A percentile compares a stretch with the other conserved stretches of the same genome.
Conservation (phyloP, 2,113 vertebrate genomes). For the Lota lota region DNA sequence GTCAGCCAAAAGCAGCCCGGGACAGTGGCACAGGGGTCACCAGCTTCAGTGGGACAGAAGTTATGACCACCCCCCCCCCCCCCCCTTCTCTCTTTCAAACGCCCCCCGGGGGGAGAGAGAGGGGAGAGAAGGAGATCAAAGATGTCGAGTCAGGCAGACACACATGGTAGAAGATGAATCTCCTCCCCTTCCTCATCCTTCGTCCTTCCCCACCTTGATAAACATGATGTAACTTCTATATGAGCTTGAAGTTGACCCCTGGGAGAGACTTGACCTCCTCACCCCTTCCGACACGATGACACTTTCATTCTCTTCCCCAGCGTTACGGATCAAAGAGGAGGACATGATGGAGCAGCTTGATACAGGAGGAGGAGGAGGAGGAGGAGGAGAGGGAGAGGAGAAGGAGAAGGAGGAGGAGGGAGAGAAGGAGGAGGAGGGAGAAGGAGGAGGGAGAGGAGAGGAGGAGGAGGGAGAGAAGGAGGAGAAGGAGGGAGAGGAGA, state of each 20-base stretch:
- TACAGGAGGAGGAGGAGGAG: too few relatives aligned
- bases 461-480: too few relatives aligned
- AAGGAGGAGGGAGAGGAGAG: too few relatives aligned
- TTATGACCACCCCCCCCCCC: slow-evolving; percentile 34
- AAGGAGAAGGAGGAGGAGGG: too few relatives aligned
- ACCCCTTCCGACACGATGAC: slow-evolving; percentile 1
- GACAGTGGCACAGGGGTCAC: slow-evolving; percentile 14
- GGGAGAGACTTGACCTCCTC: slow-evolving; percentile 20
- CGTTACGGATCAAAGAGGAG: too few relatives aligned
- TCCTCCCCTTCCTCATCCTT: neutral
- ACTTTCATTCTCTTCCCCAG: too few relatives aligned
- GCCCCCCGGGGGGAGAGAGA: slow-evolving; percentile 35
- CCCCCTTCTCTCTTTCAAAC: slow-evolving; percentile 5
- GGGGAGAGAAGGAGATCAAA: slow-evolving; percentile 49
- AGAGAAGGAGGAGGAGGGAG: too few relatives aligned
- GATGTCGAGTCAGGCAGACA: slow-evolving; percentile 22
- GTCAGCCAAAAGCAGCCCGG: slow-evolving; percentile 31
- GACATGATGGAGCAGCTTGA: too few relatives aligned
- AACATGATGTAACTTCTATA: slow-evolving; percentile 52
- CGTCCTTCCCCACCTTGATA: neutral
- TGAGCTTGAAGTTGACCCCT: slow-evolving; percentile 26
- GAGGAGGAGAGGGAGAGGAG: too few relatives aligned
- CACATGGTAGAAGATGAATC: slow-evolving; percentile 35
- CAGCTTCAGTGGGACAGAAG: slow-evolving; percentile 48
- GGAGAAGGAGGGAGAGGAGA: too few relatives aligned